Evolutionary conservation across 2,888 invertebrate species (phyloP), one percentile per base, ranked within the genome.

Genomic region (Leucoptera coffeella): DNA sequence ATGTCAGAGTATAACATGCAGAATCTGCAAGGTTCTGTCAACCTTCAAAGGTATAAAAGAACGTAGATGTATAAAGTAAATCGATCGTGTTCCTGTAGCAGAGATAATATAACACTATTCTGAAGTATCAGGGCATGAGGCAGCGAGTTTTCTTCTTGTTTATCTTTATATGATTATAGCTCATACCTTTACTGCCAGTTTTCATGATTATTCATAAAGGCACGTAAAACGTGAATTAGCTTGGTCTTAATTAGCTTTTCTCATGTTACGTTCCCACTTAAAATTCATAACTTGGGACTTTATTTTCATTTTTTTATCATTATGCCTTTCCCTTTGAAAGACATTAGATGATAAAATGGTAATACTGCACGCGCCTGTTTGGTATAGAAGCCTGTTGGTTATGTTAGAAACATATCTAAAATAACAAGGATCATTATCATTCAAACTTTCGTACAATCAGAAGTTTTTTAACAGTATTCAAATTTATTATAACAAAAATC

Each of bases 241-340:
- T 64, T 52, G 57, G 47, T 61, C 61, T 54, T 67, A 67, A 67
- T 67, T 64, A 61, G 58, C 48, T 56, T 64, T 58, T 65, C 64
- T 64, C 65, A 64, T 65, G 67, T 57, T 57, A 56, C 51, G 57
- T 53, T 59, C 61, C 56, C 50, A 48, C 52, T 52, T 53, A 51
- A 56, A 62, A 60, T 55, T 51, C 52, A 48, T n/a, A n/a, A n/a
- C 50, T 53, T 52, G 55, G 47, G 54, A 55, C 47, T 56, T 49
- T 46, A 45, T 51, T 45, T 50, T 43, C 45, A 9, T 8, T 10
- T 19, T 10, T 19, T 19, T 19, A 19, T 19, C n/a, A 19, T 19
- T n/a, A n/a, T 19, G 19, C 8, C 3, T 19, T 19, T 19, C 8
- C n/a, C 9, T 19, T 19, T 19, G 8, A n/a, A 4, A 19, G 8